A percentile compares a stretch with the other conserved stretches of the same genome.
Conservation (phyloP, 1,140 invertebrate species). For the Drosophila bipectinata region DNA sequence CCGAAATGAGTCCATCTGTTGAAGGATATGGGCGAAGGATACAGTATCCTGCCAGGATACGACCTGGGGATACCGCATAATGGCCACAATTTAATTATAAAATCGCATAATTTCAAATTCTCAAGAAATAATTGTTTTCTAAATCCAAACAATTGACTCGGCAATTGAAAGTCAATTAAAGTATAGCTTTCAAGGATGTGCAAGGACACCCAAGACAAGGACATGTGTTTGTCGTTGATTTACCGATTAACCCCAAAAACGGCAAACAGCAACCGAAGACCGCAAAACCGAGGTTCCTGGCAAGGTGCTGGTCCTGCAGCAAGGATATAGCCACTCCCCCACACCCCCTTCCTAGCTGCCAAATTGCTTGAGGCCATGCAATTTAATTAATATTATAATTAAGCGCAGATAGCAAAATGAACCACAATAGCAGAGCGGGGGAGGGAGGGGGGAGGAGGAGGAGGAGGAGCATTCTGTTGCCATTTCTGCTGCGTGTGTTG, state of each 20-base stretch:
- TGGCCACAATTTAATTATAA: no score
- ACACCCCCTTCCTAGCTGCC: neutral
- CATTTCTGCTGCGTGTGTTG: conserved; percentile 36
- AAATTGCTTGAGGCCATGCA: conserved; percentile 45
- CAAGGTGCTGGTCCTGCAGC: neutral
- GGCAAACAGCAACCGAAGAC: conserved; percentile 1
- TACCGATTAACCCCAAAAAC: conserved; percentile 23
- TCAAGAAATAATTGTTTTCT: neutral
- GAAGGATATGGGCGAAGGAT: neutral
- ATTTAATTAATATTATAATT: conserved; percentile 68
- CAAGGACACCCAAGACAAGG: conserved; percentile 3
- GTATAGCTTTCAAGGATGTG: no score
- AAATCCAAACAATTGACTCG: neutral
- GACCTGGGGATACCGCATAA: neutral
- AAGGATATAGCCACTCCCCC: neutral
- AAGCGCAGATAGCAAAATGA: conserved; percentile 42
- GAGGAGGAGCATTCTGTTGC: neutral
- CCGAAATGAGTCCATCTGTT: conserved; percentile 37
- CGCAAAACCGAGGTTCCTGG: neutral
- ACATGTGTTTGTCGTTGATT: conserved; percentile 34
- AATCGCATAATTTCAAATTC: no score
- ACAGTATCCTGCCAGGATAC: neutral
- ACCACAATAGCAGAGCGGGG: neutral
- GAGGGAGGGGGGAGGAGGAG: no score
- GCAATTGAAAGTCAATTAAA: neutral